Conservation (phyloP, 2,797 vertebrate species). For the Myripristis murdjan region DNA sequence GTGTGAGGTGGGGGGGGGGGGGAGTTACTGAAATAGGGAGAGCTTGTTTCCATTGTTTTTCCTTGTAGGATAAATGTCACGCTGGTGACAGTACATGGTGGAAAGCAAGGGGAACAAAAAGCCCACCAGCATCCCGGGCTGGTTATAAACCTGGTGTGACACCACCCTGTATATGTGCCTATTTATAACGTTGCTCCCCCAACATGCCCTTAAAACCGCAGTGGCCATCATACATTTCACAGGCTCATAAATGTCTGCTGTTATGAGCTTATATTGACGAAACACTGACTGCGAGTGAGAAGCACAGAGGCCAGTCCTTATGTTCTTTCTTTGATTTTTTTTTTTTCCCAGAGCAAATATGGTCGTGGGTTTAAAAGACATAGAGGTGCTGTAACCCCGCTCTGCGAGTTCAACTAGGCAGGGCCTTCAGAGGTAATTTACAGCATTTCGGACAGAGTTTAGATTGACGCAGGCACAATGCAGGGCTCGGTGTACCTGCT, state of each 20-base stretch:
- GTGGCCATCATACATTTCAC: constrained; percentile 41
- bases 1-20: constrained; percentile 30
- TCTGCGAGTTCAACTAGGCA: constrained; percentile 14
- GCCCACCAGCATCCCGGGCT: constrained; percentile 40
- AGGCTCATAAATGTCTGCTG: constrained; percentile 49
- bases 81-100: constrained; percentile 26
- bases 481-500: constrained; percentile 53
- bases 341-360: constrained; percentile 7
- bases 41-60: constrained; percentile 41
- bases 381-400: not conserved
- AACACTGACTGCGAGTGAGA: constrained; percentile 4
- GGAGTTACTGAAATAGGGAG: not conserved
- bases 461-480: constrained; percentile 55
- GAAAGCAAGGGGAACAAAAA: constrained; percentile 55
- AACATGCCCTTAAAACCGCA: constrained; percentile 30
- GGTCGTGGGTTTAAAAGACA: constrained; percentile 7
- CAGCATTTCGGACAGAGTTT: constrained; percentile 33
- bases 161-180: constrained; percentile 30
- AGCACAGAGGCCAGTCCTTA: not conserved
- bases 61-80: constrained; percentile 70
- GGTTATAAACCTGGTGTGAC: constrained; percentile 58
- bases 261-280: constrained; percentile 45
- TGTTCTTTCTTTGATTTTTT: constrained; percentile 14
- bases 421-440: constrained; percentile 34
- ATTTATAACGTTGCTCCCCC: constrained; percentile 54